phyloP scores from a whole-genome alignment of 2,113 vertebrate genomes.

The Antechinus stuartii region DNA sequence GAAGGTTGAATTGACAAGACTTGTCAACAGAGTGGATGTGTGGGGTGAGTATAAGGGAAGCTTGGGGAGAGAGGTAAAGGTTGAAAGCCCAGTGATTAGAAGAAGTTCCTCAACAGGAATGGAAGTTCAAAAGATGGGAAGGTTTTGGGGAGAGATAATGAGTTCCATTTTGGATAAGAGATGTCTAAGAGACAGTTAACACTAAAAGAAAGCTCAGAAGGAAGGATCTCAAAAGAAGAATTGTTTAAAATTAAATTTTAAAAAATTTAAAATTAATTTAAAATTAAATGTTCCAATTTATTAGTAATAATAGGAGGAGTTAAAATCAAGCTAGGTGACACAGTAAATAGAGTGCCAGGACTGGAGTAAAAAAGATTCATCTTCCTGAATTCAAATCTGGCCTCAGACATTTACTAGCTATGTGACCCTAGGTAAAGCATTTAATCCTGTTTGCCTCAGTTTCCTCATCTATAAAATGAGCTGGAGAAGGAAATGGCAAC shows the following conservation, averaged over 20 bases:
- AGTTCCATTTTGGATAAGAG: background rate
- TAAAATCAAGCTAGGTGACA: background rate
- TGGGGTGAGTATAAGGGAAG: slow-evolving; percentile 38
- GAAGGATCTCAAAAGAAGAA: slow-evolving; percentile 2
- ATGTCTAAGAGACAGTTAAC: background rate
- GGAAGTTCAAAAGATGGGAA: slow-evolving; percentile 17
- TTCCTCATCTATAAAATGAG: background rate
- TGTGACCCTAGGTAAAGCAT: no score
- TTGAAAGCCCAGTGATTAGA: slow-evolving; percentile 1
- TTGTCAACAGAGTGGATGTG: slow-evolving; percentile 25
- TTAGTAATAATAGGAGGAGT: background rate
- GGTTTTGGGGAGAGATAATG: slow-evolving; percentile 1
- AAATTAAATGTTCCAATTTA: no score
- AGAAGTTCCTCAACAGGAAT: slow-evolving; percentile 25
- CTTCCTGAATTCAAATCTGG: no score
- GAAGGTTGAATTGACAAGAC: slow-evolving; percentile 39
- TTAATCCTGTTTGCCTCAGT: no score
- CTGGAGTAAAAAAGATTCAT: no score
- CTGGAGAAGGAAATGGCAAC: background rate
- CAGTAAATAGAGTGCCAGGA: no score
- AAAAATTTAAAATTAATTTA: no score
- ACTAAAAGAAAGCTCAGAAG: background rate
- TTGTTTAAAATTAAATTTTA: background rate
- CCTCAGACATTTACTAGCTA: no score
- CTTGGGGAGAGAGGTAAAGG: slow-evolving; percentile 23